Conservation (phyloP, 2,113 vertebrate species). For the Lipophrys pholis region DNA sequence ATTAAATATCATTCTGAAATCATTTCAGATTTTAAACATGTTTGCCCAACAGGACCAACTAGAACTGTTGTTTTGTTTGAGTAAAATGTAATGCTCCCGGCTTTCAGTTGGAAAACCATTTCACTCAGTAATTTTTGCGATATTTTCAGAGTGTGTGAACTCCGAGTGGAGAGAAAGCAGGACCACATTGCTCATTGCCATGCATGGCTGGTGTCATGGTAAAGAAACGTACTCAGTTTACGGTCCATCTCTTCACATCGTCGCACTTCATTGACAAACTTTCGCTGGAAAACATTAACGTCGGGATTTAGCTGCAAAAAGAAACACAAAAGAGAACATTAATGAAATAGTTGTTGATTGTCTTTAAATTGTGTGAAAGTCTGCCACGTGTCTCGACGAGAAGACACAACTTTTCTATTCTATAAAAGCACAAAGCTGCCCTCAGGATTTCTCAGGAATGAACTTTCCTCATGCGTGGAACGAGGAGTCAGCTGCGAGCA, state of each 20-base stretch:
- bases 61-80: too few species aligned
- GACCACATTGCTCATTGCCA: neutral
- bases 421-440: conserved; percentile 45
- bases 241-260: conserved; percentile 99
- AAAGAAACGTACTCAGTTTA: conserved; percentile 88
- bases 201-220: neutral
- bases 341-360: neutral
- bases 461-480: conserved; percentile 46
- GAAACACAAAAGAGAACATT: neutral
- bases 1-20: too few species aligned
- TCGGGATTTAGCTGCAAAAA: conserved; percentile 93
- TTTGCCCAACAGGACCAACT: too few species aligned
- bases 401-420: conserved; percentile 14
- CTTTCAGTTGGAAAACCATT: too few species aligned
- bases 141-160: too few species aligned
- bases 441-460: conserved; percentile 38
- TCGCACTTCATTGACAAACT: conserved; percentile 98
- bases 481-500: conserved; percentile 68
- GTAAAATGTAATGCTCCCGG: too few species aligned
- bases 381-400: too few species aligned
- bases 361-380: too few species aligned
- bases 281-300: conserved; percentile 97
- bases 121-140: too few species aligned
- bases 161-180: too few species aligned
- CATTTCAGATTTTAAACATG: too few species aligned